Evolutionary conservation across 2,797 vertebrate species (phyloP).

Genomic region (Trichosurus vulpecula): DNA sequence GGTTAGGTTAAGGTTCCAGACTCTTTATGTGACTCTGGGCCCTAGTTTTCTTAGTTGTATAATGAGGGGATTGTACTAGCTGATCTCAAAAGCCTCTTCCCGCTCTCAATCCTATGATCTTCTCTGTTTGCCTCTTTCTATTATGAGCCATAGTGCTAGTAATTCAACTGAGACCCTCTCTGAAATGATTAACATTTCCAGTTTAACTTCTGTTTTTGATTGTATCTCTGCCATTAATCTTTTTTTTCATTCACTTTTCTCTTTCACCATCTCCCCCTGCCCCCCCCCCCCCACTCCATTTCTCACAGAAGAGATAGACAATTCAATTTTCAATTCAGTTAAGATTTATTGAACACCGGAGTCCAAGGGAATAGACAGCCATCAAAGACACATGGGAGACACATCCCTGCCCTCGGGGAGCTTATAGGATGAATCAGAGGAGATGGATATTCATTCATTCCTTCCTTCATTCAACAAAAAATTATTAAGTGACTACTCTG

Average conservation of each 20-base stretch:
- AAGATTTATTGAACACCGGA: not conserved
- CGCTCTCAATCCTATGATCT: not conserved
- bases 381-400: not conserved
- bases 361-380: not conserved
- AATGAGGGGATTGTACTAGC: not conserved
- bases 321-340: not conserved
- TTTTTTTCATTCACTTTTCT: constrained; percentile 69
- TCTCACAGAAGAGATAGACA: not conserved
- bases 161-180: constrained; percentile 76
- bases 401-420: not conserved
- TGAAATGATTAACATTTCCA: constrained; percentile 82
- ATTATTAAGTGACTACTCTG: not conserved
- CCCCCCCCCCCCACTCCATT: not conserved
- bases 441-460: not conserved
- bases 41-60: not conserved
- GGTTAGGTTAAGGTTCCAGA: not conserved
- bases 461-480: not conserved
- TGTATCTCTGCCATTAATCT: constrained; percentile 77
- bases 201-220: constrained; percentile 81
- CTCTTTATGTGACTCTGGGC: not conserved
- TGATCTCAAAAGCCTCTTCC: not conserved
- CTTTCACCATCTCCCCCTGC: constrained; percentile 58
- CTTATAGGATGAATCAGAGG: not conserved
- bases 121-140: constrained; percentile 76
- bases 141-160: constrained; percentile 75